Evolutionary conservation across 2,113 vertebrate genomes (phyloP).

Genomic region (Psittacula cyanocephala): DNA sequence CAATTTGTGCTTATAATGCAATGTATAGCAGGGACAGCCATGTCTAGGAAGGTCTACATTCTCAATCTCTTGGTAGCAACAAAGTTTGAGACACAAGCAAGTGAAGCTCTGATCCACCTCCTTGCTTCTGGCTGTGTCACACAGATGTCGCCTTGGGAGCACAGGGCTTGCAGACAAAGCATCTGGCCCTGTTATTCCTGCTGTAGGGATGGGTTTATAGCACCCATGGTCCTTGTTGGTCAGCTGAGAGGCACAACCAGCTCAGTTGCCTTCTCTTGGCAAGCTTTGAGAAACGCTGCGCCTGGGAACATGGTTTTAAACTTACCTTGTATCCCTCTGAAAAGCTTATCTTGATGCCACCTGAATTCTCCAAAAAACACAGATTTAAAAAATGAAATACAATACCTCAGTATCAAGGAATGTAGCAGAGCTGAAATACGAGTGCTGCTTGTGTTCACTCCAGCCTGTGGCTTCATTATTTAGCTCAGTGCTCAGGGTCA

Average conservation of each 20-base stretch:
- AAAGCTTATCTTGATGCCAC: background rate
- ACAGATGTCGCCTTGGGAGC: background rate
- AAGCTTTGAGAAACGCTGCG: background rate
- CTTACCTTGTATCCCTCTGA: background rate
- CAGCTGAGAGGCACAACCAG: background rate
- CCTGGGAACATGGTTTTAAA: background rate
- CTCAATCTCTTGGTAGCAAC: background rate
- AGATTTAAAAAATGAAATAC: background rate
- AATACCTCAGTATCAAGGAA: background rate
- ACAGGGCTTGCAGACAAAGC: fast-evolving
- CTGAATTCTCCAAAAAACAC: background rate
- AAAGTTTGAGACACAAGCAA: background rate
- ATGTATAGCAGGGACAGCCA: background rate
- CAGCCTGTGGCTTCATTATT: background rate
- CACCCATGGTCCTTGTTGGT: background rate
- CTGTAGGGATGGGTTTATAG: background rate
- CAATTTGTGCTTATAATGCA: background rate
- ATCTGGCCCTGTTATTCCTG: too few species aligned
- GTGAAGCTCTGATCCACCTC: background rate
- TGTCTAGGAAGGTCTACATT: background rate
- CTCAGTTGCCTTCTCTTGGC: background rate
- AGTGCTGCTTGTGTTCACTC: background rate
- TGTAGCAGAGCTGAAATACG: fast-evolving
- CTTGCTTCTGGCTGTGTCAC: background rate
- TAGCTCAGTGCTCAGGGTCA: background rate